Evolutionary conservation across 2,888 invertebrate genomes (phyloP).

Genomic region (Catonia carolina): DNA sequence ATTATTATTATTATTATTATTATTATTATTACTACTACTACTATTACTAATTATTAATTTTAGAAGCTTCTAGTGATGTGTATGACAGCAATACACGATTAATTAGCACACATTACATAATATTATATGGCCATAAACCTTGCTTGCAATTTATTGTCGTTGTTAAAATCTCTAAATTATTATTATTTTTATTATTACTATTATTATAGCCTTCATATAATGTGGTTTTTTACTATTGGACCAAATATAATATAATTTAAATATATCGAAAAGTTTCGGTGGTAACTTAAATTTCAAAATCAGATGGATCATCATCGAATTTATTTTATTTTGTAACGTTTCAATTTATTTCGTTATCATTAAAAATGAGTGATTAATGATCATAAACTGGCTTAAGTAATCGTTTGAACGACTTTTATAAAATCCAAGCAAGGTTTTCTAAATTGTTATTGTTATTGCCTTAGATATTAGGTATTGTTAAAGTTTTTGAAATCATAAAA

Average conservation of each 20-base stretch:
- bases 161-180: too few species aligned
- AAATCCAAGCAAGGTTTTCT: slow-evolving; percentile 27
- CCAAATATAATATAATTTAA: slow-evolving; percentile 2
- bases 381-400: too few species aligned
- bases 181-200: too few species aligned
- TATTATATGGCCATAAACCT: background rate
- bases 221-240: slow-evolving; percentile 6
- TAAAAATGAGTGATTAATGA: too few species aligned
- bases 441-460: slow-evolving; percentile 28
- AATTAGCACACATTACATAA: slow-evolving; percentile 21
- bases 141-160: slow-evolving; percentile 4
- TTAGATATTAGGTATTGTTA: slow-evolving; percentile 27
- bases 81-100: slow-evolving; percentile 25
- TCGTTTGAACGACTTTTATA: background rate
- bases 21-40: too few species aligned
- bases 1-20: too few species aligned
- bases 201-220: background rate
- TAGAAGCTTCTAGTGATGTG: slow-evolving; percentile 27
- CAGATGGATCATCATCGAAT: too few species aligned
- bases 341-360: too few species aligned
- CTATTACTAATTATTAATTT: too few species aligned
- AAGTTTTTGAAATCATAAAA: slow-evolving; percentile 28
- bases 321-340: too few species aligned
- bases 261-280: slow-evolving; percentile 4
- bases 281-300: slow-evolving; percentile 7